These are phyloP conservation scores for Sipha maydis DNA, from an alignment of 2,888 invertebrate species.

Conservation along the genomic window DNA sequence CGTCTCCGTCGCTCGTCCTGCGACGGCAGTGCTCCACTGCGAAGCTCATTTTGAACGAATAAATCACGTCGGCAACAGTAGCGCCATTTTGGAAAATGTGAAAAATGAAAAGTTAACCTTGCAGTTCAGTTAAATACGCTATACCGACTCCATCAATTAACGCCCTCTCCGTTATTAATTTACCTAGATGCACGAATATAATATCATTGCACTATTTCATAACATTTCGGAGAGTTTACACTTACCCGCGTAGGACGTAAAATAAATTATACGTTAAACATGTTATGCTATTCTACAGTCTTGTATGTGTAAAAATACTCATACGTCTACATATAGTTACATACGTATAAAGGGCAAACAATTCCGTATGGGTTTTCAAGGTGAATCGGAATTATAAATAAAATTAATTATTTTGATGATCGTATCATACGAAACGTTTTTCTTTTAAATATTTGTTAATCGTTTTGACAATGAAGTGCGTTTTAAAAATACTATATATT, in stretches of 20 bases:
- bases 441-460: no score
- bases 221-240: background rate
- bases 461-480: no score
- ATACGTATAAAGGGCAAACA: no score
- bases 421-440: no score
- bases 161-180: background rate
- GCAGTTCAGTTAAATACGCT: conserved; percentile 34
- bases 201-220: background rate
- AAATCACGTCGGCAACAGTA: conserved; percentile 49
- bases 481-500: background rate
- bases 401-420: no score
- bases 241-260: background rate
- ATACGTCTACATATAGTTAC: no score
- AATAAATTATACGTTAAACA: no score
- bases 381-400: no score
- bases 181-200: background rate
- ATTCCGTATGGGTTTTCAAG: no score
- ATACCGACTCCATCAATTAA: conserved; percentile 29
- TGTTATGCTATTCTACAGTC: no score
- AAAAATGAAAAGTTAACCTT: conserved; percentile 31
- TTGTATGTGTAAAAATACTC: no score
- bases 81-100: conserved; percentile 58
- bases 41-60: conserved; percentile 55
- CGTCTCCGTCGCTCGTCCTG: background rate
- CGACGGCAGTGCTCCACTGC: conserved; percentile 23